Evolutionary conservation across 2,888 invertebrate species (phyloP).

Genomic region (Brachypalpus laphriformis): DNA sequence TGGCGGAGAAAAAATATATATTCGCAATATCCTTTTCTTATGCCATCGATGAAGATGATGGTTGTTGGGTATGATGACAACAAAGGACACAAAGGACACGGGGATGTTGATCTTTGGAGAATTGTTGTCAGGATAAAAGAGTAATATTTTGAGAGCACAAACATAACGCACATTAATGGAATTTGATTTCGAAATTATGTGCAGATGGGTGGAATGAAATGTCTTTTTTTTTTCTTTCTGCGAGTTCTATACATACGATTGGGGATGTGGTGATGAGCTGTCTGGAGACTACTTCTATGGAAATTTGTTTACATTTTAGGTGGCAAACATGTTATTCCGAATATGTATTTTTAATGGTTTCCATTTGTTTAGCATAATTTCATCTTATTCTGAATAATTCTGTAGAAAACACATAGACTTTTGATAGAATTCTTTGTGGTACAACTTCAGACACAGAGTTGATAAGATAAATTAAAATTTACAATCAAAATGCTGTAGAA

Average conservation of each 20-base stretch:
- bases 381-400: background rate
- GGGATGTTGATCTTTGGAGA: conserved; percentile 65
- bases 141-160: conserved; percentile 63
- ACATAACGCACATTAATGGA: conserved; percentile 60
- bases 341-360: background rate
- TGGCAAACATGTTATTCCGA: background rate
- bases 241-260: background rate
- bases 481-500: too few species aligned
- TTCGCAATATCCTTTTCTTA: conserved; percentile 50
- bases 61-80: conserved; percentile 48
- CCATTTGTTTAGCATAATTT: background rate
- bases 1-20: conserved; percentile 26
- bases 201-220: background rate
- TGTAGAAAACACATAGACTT: background rate
- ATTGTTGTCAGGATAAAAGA: conserved; percentile 64
- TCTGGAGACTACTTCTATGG: background rate
- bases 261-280: background rate
- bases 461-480: background rate
- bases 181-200: conserved; percentile 58
- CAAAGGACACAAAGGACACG: conserved; percentile 50
- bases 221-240: background rate
- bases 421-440: too few species aligned
- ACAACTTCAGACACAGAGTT: background rate
- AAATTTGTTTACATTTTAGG: background rate
- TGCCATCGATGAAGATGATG: conserved; percentile 43